Conservation (phyloP, 1,140 invertebrate species). For the Pararge aegeria region DNA sequence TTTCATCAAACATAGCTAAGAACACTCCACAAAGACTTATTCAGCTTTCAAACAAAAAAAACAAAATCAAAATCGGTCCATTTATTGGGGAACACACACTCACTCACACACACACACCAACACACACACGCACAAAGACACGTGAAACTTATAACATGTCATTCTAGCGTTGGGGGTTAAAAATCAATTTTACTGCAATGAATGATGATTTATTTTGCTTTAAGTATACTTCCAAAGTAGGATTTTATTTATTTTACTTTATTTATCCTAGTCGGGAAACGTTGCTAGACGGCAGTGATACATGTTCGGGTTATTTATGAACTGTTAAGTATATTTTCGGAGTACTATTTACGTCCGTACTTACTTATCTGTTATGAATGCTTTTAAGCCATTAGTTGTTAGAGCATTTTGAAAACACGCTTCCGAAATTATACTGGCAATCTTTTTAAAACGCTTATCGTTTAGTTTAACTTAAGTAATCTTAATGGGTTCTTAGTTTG, state of each 20-base stretch:
- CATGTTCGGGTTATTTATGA: constrained; percentile 28
- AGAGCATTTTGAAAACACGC: constrained; percentile 33
- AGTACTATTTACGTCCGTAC: constrained; percentile 33
- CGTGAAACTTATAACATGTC: too few species aligned
- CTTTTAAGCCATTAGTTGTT: constrained; percentile 32
- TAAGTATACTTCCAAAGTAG: neutral
- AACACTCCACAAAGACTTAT: too few species aligned
- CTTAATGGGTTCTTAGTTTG: neutral
- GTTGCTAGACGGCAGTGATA: constrained; percentile 22
- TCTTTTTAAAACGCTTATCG: neutral
- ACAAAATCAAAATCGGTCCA: too few species aligned
- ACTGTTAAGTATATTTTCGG: constrained; percentile 30
- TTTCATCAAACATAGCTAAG: too few species aligned
- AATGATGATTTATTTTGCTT: too few species aligned
- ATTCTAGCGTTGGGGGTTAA: too few species aligned
- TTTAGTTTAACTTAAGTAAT: neutral
- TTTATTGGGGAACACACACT: too few species aligned
- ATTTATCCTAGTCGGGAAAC: constrained; percentile 12
- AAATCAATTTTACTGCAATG: too few species aligned
- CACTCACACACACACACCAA: too few species aligned
- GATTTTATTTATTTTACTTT: constrained; percentile 15
- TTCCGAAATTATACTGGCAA: constrained; percentile 8
- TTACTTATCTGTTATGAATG: constrained; percentile 33
- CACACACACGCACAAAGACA: too few species aligned
- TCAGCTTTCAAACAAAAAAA: too few species aligned